Evolutionary conservation across 2,797 vertebrate species (phyloP).

Genomic region (Pempheris klunzingeri): DNA sequence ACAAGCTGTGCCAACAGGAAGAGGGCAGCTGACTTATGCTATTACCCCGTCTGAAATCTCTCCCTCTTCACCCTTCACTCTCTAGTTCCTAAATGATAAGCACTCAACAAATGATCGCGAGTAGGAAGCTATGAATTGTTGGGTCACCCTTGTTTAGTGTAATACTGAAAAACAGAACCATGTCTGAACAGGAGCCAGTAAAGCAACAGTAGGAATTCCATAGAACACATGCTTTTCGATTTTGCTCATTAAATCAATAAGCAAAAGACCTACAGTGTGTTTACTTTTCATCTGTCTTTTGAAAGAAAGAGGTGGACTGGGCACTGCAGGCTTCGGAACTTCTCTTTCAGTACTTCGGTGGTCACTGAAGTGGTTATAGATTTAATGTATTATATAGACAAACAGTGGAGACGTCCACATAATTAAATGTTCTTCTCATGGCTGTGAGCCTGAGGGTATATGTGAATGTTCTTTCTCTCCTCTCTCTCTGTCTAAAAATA

Average conservation of each 20-base stretch:
- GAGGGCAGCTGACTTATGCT: slow-evolving; percentile 39
- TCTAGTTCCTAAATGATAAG: slow-evolving; percentile 45
- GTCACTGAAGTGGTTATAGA: slow-evolving; percentile 28
- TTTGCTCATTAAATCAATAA: slow-evolving; percentile 17
- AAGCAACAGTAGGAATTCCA: neutral
- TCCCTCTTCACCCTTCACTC: slow-evolving; percentile 25
- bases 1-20: slow-evolving; percentile 40
- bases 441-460: slow-evolving; percentile 36
- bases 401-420: slow-evolving; percentile 31
- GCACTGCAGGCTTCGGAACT: slow-evolving; percentile 21
- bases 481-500: slow-evolving; percentile 11
- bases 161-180: neutral
- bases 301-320: slow-evolving; percentile 13
- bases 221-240: neutral
- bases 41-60: slow-evolving; percentile 23
- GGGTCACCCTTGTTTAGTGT: neutral
- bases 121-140: slow-evolving; percentile 20
- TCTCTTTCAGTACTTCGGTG: slow-evolving; percentile 25
- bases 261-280: neutral
- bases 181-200: neutral
- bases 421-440: slow-evolving; percentile 54
- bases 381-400: slow-evolving; percentile 37
- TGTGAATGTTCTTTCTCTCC: slow-evolving; percentile 5
- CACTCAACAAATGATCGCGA: slow-evolving; percentile 10
- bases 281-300: slow-evolving; percentile 22